Percentiles rank a stretch among this genome's conserved stretches.
These are phyloP conservation scores for Diacarnus erythraeanus DNA, from an alignment of 37 sponge, comb jelly and placozoan species.

Conservation along the genomic window DNA sequence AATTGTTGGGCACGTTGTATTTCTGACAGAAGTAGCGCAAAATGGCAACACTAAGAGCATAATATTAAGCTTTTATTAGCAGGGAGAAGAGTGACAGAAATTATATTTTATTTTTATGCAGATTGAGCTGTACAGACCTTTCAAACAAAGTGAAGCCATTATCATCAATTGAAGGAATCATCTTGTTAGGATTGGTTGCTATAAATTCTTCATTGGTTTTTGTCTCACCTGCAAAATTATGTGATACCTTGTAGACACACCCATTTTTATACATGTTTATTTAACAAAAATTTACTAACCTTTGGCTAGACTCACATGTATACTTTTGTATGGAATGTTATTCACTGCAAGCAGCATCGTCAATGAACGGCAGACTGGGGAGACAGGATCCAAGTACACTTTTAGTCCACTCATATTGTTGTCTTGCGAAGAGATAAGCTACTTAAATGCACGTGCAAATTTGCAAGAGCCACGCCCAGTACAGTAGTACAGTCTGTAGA, in stretches of 20 bases:
- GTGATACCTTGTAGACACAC: neutral
- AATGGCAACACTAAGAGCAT: conserved; percentile 71
- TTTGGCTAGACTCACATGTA: conserved; percentile 27
- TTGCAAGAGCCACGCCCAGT: too few relatives aligned
- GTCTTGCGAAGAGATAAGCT: neutral
- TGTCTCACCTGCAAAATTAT: conserved; percentile 35
- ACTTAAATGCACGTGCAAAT: neutral
- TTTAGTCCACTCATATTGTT: conserved; percentile 46
- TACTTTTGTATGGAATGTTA: conserved; percentile 49
- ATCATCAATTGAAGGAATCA: conserved; percentile 55
- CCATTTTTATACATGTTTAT: neutral
- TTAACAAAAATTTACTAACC: conserved; percentile 21
- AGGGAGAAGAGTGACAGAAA: neutral
- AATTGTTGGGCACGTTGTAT: conserved; percentile 64
- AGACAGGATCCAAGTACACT: conserved; percentile 55
- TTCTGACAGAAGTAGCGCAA: conserved; percentile 59
- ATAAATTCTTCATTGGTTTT: conserved; percentile 18
- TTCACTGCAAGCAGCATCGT: conserved; percentile 55
- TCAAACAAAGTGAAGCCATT: conserved; percentile 68
- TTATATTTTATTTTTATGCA: neutral
- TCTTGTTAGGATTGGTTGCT: conserved; percentile 35
- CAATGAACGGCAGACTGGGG: conserved; percentile 69
- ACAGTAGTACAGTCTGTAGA: too few relatives aligned
- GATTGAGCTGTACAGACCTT: conserved; percentile 27
- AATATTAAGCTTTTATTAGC: too few relatives aligned